Evolutionary conservation across 2,888 invertebrate genomes (phyloP), one percentile per base, ranked within the genome.

Genomic region (Rhingia campestris): DNA sequence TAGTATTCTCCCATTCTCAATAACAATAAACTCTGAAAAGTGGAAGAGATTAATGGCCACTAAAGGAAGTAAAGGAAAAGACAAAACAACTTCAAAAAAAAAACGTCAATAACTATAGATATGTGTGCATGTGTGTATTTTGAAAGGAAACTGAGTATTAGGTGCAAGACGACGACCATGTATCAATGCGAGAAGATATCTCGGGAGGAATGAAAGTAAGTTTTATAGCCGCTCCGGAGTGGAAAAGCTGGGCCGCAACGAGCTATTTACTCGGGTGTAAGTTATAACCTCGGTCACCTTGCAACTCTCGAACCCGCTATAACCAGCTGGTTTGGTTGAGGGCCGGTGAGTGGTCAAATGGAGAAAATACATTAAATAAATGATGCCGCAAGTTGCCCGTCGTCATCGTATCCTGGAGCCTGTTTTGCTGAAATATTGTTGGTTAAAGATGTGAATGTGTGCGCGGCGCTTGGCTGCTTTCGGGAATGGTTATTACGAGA

Each of bases 21-120:
- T 84, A 84, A 84, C 84, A 84, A 84, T 84, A 84, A 84, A 80
- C 80, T 75, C 79, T 75, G 80, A 84, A 80, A 84, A 84, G 84
- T 84, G 84, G 80, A 84, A 84, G 84, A 84, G 84, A 84, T 84
- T 84, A 84, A 84, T 84, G 84, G 84, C 80, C 74, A 84, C 80
- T 75, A 61, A 75, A 80, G 79, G 74, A 84, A 74, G 74, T 54
- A 63, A 64, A 74, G 64, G 41, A 61, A 30, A 67, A 69, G 32
- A 22, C 22, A 22, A 22, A 22, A 22, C 22, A 22, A 22, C 22
- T 22, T 22, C 22, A 59, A 30, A 37, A 58, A 49, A 32, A 51
- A 37, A 67, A 45, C 37, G 56, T 33, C 66, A 56, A 82, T 72
- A 73, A 67, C 81, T 70, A 33, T 43, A 61, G 56, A 35, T 12